These are phyloP conservation scores for Enteromius unitaeniatus DNA, from an alignment of 2,797 vertebrate species.

Conservation along the genomic window DNA sequence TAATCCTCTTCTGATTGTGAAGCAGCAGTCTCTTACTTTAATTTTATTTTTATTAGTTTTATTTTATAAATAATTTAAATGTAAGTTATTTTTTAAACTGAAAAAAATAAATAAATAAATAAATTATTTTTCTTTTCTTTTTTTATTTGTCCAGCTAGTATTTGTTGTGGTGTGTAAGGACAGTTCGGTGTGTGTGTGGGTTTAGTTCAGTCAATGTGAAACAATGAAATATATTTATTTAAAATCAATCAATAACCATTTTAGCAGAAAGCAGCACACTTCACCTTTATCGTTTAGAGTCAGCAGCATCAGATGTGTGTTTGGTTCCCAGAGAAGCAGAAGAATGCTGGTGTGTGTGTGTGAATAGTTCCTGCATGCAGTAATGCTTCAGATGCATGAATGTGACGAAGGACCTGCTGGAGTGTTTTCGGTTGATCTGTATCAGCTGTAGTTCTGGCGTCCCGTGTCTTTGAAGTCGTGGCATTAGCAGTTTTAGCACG, in stretches of 20 bases:
- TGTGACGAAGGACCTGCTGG: neutral
- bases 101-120: too few relatives aligned
- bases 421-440: neutral
- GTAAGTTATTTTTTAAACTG: too few relatives aligned
- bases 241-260: too few relatives aligned
- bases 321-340: too few relatives aligned
- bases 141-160: too few relatives aligned
- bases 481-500: slow-evolving; percentile 33
- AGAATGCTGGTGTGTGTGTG: too few relatives aligned
- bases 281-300: neutral
- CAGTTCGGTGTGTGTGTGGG: too few relatives aligned
- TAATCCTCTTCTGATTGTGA: too few relatives aligned
- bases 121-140: too few relatives aligned
- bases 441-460: neutral
- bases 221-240: neutral
- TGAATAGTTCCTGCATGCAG: neutral
- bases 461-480: slow-evolving; percentile 71
- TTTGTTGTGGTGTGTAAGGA: too few relatives aligned
- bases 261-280: too few relatives aligned
- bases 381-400: neutral
- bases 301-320: neutral
- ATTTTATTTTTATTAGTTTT: neutral
- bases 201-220: neutral
- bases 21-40: neutral
- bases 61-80: too few relatives aligned